phyloP scores from a whole-genome alignment of 2,113 vertebrate genomes.

The Microtus pennsylvanicus region DNA sequence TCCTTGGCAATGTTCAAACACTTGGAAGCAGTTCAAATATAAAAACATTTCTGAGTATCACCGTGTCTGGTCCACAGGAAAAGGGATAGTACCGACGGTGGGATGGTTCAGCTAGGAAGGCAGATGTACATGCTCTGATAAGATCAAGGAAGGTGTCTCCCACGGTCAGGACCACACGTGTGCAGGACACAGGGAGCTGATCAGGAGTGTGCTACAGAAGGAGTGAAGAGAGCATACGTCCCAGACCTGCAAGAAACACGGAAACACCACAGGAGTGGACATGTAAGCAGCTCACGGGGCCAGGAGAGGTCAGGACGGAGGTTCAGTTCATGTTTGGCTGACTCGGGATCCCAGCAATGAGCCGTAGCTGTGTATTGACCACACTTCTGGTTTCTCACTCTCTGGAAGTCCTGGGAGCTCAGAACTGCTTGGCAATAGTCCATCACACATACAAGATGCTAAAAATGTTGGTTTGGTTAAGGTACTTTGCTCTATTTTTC shows the following conservation, averaged over 20 bases:
- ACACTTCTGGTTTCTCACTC: not conserved
- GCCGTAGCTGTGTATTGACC: too few species aligned
- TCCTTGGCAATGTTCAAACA: not conserved
- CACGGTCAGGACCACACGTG: not conserved
- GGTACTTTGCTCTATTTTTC: constrained; percentile 1
- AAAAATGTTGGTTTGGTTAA: not conserved
- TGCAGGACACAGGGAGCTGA: not conserved
- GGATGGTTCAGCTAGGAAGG: not conserved
- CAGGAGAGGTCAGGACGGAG: not conserved
- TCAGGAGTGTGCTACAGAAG: not conserved
- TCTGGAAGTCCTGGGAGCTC: not conserved
- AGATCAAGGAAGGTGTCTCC: not conserved
- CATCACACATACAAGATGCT: not conserved
- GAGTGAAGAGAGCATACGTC: not conserved
- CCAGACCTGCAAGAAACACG: not conserved
- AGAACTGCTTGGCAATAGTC: not conserved
- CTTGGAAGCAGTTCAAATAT: constrained; percentile 17
- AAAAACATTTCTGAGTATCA: not conserved
- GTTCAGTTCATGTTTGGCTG: too few species aligned
- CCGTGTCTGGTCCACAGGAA: not conserved
- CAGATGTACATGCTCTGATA: not conserved
- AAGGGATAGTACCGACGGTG: not conserved
- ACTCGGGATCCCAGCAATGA: not conserved
- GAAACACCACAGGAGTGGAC: not conserved
- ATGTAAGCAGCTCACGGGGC: too few species aligned